These are phyloP conservation scores for Smittia sp. DNA, from an alignment of 2,888 invertebrate species.

Conservation along the genomic window DNA sequence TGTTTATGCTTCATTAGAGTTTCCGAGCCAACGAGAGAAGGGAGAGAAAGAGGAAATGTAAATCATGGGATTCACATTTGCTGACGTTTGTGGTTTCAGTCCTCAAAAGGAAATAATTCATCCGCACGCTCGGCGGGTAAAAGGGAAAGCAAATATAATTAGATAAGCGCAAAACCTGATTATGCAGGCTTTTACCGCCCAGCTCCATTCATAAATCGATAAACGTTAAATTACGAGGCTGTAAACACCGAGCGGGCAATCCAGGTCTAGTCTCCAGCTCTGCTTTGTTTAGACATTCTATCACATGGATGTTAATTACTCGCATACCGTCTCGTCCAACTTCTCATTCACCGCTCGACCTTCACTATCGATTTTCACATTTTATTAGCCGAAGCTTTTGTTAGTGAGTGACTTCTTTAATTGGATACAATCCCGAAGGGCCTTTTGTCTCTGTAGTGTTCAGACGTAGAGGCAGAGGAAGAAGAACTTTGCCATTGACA, in stretches of 20 bases:
- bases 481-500: not conserved
- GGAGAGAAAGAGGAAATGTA: not conserved
- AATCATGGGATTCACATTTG: constrained; percentile 19
- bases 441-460: not conserved
- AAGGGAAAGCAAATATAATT: constrained; percentile 12
- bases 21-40: not conserved
- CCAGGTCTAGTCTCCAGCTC: too few species aligned
- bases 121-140: not conserved
- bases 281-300: not conserved
- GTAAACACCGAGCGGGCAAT: too few species aligned
- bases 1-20: not conserved
- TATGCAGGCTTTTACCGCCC: constrained; percentile 16
- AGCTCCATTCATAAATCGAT: not conserved
- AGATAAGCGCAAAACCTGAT: constrained; percentile 22
- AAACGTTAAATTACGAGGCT: not conserved
- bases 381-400: not conserved
- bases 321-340: not conserved
- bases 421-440: not conserved
- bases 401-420: not conserved
- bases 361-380: not conserved
- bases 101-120: not conserved
- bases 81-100: constrained; percentile 31
- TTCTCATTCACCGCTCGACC: not conserved
- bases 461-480: not conserved
- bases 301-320: not conserved